Percentiles rank a stretch among this genome's conserved stretches.
These are phyloP conservation scores for Resseliella maxima DNA, from an alignment of 2,888 invertebrate genomes.

Conservation along the genomic window DNA sequence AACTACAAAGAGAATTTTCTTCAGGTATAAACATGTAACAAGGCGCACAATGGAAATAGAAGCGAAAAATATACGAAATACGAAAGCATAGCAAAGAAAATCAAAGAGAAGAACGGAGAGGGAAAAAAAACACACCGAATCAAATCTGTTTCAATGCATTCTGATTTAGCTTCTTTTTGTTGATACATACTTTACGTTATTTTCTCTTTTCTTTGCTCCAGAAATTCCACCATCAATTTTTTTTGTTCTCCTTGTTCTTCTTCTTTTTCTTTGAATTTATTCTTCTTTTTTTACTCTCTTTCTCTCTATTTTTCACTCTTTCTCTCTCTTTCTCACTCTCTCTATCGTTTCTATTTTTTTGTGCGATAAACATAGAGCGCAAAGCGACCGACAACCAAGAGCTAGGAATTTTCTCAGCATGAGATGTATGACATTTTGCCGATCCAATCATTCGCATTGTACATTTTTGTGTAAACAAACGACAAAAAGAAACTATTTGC, in stretches of 20 bases:
- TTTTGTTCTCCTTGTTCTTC: neutral
- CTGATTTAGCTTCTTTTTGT: conserved; percentile 31
- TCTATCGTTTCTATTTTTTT: too few relatives aligned
- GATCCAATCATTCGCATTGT: conserved; percentile 40
- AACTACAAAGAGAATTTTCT: neutral
- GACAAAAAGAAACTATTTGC: conserved; percentile 37
- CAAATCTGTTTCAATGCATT: conserved; percentile 40
- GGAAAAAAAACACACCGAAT: neutral
- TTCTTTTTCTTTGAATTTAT: neutral
- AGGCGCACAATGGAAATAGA: neutral
- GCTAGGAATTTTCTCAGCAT: neutral
- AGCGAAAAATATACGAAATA: neutral
- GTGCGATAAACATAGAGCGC: neutral
- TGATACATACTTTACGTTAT: conserved; percentile 4
- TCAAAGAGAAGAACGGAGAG: neutral
- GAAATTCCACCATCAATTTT: conserved; percentile 6
- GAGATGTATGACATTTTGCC: conserved; percentile 9
- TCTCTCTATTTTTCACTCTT: too few relatives aligned
- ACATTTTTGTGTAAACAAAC: conserved; percentile 45
- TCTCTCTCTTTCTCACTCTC: too few relatives aligned
- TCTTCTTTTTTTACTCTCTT: too few relatives aligned
- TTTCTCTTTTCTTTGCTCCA: neutral
- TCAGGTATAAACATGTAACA: conserved; percentile 19
- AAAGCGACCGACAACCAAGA: neutral
- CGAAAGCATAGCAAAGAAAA: neutral